Conservation (phyloP, 2,888 invertebrate species). For the Drosophila neotestacea region DNA sequence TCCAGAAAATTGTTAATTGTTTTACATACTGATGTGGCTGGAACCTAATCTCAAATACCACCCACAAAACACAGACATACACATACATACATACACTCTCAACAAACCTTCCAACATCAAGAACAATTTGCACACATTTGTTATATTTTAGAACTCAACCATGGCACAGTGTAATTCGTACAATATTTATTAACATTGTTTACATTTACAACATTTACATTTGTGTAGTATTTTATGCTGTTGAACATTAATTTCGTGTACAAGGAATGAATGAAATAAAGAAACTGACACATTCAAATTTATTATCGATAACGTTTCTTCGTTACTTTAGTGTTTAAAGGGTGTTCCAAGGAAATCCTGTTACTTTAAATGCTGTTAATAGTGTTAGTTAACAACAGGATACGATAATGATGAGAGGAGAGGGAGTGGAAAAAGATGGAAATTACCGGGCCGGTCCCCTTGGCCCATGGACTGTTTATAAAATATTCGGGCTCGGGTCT, state of each 20-base stretch:
- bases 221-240: slow-evolving; percentile 69
- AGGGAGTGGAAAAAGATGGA: neutral
- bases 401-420: neutral
- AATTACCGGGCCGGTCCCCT: too few relatives aligned
- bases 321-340: slow-evolving; percentile 25
- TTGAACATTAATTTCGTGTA: slow-evolving; percentile 68
- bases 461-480: too few relatives aligned
- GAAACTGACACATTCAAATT: slow-evolving; percentile 71
- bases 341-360: slow-evolving; percentile 19
- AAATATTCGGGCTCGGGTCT: too few relatives aligned
- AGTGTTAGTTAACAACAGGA: slow-evolving; percentile 32
- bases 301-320: slow-evolving; percentile 5
- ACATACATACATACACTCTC: neutral
- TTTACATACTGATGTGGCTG: slow-evolving; percentile 62
- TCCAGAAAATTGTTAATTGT: slow-evolving; percentile 76
- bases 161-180: slow-evolving; percentile 56
- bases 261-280: slow-evolving; percentile 75
- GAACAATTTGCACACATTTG: slow-evolving; percentile 40
- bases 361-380: slow-evolving; percentile 36
- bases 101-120: slow-evolving; percentile 2
- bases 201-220: slow-evolving; percentile 63
- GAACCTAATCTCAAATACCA: slow-evolving; percentile 56
- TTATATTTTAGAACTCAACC: slow-evolving; percentile 36
- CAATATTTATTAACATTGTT: slow-evolving; percentile 75
- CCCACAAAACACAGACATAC: slow-evolving; percentile 9